Percentiles rank a stretch among this genome's conserved stretches.
phyloP scores from a whole-genome alignment of 2,888 invertebrate genomes.

The Cryptus viduatorius region DNA sequence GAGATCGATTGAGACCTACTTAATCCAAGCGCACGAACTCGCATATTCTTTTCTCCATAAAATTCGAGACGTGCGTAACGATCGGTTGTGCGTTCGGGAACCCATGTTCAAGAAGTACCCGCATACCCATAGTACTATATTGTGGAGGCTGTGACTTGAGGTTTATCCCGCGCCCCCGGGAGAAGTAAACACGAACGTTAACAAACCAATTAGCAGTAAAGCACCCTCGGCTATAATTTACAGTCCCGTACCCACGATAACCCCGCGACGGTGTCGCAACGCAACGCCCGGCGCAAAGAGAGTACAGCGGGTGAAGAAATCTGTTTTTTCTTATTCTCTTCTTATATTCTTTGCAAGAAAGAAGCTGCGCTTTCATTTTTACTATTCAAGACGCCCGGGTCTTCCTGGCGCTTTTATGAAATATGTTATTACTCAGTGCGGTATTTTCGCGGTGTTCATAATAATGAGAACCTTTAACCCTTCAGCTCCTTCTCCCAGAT shows the following conservation, averaged over 20 bases:
- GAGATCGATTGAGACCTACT: background rate
- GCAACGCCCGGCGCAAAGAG: conserved; percentile 22
- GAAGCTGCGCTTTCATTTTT: conserved; percentile 1
- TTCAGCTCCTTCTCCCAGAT: too few relatives aligned
- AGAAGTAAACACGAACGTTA: conserved; percentile 78
- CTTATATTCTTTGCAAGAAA: background rate
- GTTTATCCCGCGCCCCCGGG: conserved; percentile 62
- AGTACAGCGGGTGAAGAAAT: background rate
- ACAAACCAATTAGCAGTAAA: conserved; percentile 83
- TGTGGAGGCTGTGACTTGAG: background rate
- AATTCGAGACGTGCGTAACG: conserved; percentile 3
- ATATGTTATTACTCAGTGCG: background rate
- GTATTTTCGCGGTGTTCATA: too few relatives aligned
- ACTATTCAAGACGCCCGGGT: background rate
- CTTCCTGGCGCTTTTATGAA: background rate
- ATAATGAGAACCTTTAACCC: too few relatives aligned
- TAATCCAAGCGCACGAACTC: conserved; percentile 1
- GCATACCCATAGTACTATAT: background rate
- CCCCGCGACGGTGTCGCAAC: conserved; percentile 36
- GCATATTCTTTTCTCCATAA: conserved; percentile 12
- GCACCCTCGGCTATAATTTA: conserved; percentile 78
- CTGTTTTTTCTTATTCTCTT: background rate
- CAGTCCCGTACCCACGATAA: conserved; percentile 71
- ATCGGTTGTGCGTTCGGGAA: conserved; percentile 7
- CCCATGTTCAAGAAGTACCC: conserved; percentile 4